Base-by-base conservation (phyloP, 2,113 vertebrate genomes). In the Crypturellus undulatus region DNA sequence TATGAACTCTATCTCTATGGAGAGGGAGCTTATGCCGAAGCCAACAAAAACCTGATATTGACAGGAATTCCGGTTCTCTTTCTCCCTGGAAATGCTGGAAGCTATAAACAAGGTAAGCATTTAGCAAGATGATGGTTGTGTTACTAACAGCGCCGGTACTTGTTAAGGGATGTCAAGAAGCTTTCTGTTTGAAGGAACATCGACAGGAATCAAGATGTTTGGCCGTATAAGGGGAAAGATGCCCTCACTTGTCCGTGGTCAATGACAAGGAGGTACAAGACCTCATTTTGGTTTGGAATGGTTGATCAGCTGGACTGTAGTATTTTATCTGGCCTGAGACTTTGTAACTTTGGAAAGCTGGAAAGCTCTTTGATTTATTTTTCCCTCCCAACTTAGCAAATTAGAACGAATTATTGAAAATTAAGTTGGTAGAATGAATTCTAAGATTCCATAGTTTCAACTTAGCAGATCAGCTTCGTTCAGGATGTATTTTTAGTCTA, bases 1-100 rank as follows among this genome's bases (percentile, higher is more conserved):
- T 99, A 99, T 49, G 99, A 99, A 28, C 98, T 99, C 7, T 99
- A 99, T 96, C 98, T 99, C 72, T 99, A 99, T 24, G 99, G 99
- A 51, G 99, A 99, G 95, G 99, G 99, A 9, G 88, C 78, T 17
- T 99, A 99, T 5, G 99, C 99, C 7, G 98, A 99, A 97, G 98
- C 99, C 96, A 99, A 98, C 87, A 98, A 98, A 64, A 96, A 98
- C 17, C 98, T 99, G 56, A 98, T 98, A 26, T 96, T 99, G 87
- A 98, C 97, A 6, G 99, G 99, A 12, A 99, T 99, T 93, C 99
- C 99, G 34, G 98, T 99, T 85, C 98, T 99, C n/a, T 99, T 99
- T 96, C 97, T 99, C 96, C 99, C 99, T 3, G 99, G 99, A 51
- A 99, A 99, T 59, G 99, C 99, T 80, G 99, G 99, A 80, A 99